These are phyloP conservation scores for Hyla sarda DNA, from an alignment of 2,113 vertebrate species.

Conservation along the genomic window DNA sequence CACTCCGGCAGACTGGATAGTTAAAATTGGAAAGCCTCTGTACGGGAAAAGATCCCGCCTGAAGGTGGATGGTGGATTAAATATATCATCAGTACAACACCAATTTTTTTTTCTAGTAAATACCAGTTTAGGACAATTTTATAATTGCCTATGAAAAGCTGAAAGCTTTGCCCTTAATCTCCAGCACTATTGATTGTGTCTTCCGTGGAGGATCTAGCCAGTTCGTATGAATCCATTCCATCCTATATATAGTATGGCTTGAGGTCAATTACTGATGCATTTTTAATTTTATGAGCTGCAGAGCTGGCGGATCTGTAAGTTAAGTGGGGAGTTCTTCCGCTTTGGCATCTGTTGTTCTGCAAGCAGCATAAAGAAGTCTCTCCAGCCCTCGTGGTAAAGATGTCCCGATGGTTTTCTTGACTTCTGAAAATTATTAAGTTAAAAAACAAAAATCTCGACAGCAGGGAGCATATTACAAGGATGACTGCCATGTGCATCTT, in stretches of 20 bases:
- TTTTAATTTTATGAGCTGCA: conserved; percentile 5
- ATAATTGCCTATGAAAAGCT: not conserved
- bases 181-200: not conserved
- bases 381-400: not conserved
- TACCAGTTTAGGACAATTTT: not conserved
- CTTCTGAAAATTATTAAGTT: not conserved
- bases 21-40: not conserved
- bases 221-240: not conserved
- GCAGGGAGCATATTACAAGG: not conserved
- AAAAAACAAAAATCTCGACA: conserved; percentile 1
- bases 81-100: not conserved
- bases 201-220: not conserved
- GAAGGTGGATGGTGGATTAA: not conserved
- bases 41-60: not conserved
- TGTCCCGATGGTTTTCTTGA: not conserved
- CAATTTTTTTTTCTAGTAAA: not conserved
- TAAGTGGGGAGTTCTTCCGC: not conserved
- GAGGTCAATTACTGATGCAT: not conserved
- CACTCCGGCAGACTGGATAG: not conserved
- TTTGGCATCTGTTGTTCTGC: not conserved
- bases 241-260: not conserved
- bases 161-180: not conserved
- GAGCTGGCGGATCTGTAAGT: not conserved
- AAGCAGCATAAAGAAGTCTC: not conserved
- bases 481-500: not conserved